Evolutionary conservation across 2,797 vertebrate species (phyloP).

Genomic region (Morelia viridis): DNA sequence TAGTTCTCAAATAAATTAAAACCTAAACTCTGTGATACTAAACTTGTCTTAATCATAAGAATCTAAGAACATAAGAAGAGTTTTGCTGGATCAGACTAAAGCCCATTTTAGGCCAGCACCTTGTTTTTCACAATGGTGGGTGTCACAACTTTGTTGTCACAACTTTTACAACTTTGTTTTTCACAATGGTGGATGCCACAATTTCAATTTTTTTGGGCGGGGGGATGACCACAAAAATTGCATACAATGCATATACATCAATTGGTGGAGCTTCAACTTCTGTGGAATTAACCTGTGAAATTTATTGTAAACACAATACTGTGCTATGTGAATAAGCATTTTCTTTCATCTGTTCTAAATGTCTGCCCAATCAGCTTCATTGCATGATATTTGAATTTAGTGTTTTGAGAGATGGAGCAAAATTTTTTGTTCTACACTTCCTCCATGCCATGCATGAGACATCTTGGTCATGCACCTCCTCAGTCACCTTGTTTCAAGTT

Average conservation of each 20-base stretch:
- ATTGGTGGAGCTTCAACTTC: neutral
- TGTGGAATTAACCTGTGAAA: neutral
- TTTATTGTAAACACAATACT: neutral
- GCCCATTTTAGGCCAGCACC: neutral
- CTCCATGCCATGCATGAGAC: neutral
- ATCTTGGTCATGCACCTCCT: no score
- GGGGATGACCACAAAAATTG: neutral
- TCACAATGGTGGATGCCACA: neutral
- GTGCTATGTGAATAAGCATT: neutral
- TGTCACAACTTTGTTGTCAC: neutral
- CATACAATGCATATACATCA: neutral
- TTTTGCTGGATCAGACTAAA: neutral
- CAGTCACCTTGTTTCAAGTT: neutral
- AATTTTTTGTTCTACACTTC: neutral
- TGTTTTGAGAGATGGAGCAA: neutral
- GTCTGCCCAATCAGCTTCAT: neutral
- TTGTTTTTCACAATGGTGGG: neutral
- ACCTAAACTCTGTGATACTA: neutral
- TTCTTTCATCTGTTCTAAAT: neutral
- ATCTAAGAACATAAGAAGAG: neutral
- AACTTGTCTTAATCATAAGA: neutral
- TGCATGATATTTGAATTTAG: neutral
- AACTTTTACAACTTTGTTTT: neutral
- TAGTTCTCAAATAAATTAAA: no score
- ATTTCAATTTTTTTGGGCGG: neutral